These are phyloP conservation scores for Drosophila mayri DNA, from an alignment of 1,140 invertebrate genomes.

Conservation along the genomic window DNA sequence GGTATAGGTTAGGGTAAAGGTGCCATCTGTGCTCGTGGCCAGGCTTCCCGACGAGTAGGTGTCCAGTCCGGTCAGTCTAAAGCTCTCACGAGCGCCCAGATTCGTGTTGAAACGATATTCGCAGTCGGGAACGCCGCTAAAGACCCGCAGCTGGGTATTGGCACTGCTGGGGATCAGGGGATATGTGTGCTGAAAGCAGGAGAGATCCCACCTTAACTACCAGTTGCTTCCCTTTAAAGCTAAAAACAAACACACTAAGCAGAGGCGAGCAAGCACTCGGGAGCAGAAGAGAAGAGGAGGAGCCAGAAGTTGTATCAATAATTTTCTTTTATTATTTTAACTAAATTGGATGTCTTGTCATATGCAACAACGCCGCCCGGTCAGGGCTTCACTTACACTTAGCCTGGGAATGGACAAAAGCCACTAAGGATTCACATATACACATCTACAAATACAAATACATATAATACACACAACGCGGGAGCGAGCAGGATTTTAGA, in stretches of 20 bases:
- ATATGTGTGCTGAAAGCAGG: constrained; percentile 86
- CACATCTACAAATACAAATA: constrained; percentile 10
- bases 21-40: constrained; percentile 39
- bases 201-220: neutral
- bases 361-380: constrained; percentile 58
- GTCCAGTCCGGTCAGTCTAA: constrained; percentile 66
- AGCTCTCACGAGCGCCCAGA: constrained; percentile 36
- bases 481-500: constrained; percentile 12
- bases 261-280: neutral
- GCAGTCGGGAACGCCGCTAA: constrained; percentile 87
- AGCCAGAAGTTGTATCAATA: constrained; percentile 11
- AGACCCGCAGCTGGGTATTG: constrained; percentile 89
- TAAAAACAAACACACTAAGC: too few relatives aligned
- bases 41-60: constrained; percentile 77
- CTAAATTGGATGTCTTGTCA: constrained; percentile 51
- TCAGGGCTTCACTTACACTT: constrained; percentile 34
- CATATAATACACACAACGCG: constrained; percentile 68
- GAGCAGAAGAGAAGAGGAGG: neutral
- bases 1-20: constrained; percentile 52
- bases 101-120: constrained; percentile 65
- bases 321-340: constrained; percentile 56
- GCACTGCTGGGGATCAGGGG: constrained; percentile 87
- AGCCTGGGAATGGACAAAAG: constrained; percentile 56
- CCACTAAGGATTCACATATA: constrained; percentile 31
- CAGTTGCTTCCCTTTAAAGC: neutral